A percentile compares a stretch with the other conserved stretches of the same genome.
phyloP scores from a whole-genome alignment of 1,140 invertebrate species.

The Eriocheir sinensis region DNA sequence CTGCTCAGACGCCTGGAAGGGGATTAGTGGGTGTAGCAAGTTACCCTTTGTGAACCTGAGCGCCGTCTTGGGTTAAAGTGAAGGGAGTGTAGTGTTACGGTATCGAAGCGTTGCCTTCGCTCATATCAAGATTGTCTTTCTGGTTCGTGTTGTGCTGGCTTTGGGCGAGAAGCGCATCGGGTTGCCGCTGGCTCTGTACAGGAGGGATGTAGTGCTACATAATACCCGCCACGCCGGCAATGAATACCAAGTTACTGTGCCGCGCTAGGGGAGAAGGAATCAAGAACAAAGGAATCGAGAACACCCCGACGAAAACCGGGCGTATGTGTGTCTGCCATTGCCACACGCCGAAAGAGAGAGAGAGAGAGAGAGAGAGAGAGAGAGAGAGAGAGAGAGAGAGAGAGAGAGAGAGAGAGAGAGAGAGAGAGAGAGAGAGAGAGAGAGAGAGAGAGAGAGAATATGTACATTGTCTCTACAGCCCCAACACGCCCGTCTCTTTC shows the following conservation, averaged over 20 bases:
- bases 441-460: too few species aligned
- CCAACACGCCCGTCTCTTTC: too few species aligned
- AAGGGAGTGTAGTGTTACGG: not conserved
- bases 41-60: not conserved
- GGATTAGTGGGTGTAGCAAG: not conserved
- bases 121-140: not conserved
- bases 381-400: too few species aligned
- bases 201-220: not conserved
- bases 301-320: too few species aligned
- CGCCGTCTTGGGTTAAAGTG: not conserved
- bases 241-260: not conserved
- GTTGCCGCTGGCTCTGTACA: not conserved
- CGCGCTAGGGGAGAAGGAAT: not conserved
- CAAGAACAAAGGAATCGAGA: too few species aligned
- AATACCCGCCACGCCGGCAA: not conserved
- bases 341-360: too few species aligned
- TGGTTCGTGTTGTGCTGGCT: not conserved
- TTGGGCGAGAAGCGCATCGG: not conserved
- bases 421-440: too few species aligned
- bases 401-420: too few species aligned
- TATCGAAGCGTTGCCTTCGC: not conserved
- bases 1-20: not conserved
- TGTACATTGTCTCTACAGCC: too few species aligned
- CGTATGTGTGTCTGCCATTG: too few species aligned
- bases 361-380: too few species aligned